A percentile compares a stretch with the other conserved stretches of the same genome.
Evolutionary conservation across 2,113 vertebrate species (phyloP).

Genomic region (Asarcornis scutulata): DNA sequence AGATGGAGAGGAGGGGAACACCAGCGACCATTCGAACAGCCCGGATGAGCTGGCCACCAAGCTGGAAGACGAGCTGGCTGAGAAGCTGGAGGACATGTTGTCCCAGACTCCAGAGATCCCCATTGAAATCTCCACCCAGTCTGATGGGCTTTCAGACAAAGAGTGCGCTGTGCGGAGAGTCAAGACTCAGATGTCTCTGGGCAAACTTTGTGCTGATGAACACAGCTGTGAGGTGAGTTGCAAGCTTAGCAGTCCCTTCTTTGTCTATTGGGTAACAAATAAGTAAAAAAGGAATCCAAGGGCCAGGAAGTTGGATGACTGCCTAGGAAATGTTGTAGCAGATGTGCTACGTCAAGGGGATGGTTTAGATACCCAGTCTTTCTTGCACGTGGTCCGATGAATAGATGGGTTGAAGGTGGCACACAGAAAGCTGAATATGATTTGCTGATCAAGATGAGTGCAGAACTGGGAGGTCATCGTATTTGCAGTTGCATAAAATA

Average conservation of each 20-base stretch:
- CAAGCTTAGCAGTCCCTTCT: neutral
- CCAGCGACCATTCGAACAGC: constrained; percentile 95
- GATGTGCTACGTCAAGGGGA: neutral
- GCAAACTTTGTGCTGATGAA: constrained; percentile 93
- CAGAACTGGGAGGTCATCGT: neutral
- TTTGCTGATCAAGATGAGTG: neutral
- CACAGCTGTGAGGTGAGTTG: constrained; percentile 90
- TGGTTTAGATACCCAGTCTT: neutral
- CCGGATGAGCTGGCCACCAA: constrained; percentile 85
- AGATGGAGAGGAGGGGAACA: constrained; percentile 98
- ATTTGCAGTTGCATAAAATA: neutral
- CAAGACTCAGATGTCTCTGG: constrained; percentile 98
- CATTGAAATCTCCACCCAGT: constrained; percentile 98
- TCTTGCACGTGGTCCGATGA: neutral
- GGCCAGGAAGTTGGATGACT: neutral
- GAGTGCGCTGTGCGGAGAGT: constrained; percentile 96
- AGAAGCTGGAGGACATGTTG: constrained; percentile 89
- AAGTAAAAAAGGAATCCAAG: neutral
- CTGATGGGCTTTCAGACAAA: constrained; percentile 96
- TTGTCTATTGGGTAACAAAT: neutral
- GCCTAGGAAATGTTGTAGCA: neutral
- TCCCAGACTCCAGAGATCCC: constrained; percentile 95
- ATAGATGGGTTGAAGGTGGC: neutral
- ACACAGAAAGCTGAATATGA: neutral
- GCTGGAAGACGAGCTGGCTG: constrained; percentile 85